These are phyloP conservation scores for Xanthia togata DNA, from an alignment of 2,888 invertebrate genomes.

Conservation along the genomic window DNA sequence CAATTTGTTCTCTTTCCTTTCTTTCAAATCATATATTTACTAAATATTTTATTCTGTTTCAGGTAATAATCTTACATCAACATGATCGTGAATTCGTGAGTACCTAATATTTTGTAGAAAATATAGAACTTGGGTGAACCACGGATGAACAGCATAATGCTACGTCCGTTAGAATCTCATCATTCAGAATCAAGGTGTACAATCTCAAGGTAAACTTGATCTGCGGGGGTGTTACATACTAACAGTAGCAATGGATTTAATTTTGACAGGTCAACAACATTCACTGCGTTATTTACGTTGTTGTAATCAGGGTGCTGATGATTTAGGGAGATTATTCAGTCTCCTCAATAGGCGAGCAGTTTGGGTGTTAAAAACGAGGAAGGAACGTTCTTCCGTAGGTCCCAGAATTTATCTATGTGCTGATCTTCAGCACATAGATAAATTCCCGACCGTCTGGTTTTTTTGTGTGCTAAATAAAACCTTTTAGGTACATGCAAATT, in stretches of 20 bases:
- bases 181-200: not conserved
- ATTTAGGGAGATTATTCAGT: not conserved
- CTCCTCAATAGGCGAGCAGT: not conserved
- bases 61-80: conserved; percentile 40
- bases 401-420: not conserved
- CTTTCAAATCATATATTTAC: not conserved
- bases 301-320: no score
- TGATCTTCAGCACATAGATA: no score
- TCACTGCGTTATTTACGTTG: no score
- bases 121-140: not conserved
- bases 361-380: not conserved
- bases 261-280: no score
- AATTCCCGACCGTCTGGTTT: no score
- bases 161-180: no score
- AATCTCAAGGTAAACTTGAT: no score
- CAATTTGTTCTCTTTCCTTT: no score
- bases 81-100: conserved; percentile 36
- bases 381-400: not conserved
- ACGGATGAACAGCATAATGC: not conserved
- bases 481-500: not conserved
- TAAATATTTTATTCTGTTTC: conserved; percentile 32
- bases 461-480: not conserved
- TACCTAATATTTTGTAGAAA: not conserved
- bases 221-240: not conserved
- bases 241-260: no score